phyloP scores from a whole-genome alignment of 2,888 invertebrate species.

The Galeruca laticollis region DNA sequence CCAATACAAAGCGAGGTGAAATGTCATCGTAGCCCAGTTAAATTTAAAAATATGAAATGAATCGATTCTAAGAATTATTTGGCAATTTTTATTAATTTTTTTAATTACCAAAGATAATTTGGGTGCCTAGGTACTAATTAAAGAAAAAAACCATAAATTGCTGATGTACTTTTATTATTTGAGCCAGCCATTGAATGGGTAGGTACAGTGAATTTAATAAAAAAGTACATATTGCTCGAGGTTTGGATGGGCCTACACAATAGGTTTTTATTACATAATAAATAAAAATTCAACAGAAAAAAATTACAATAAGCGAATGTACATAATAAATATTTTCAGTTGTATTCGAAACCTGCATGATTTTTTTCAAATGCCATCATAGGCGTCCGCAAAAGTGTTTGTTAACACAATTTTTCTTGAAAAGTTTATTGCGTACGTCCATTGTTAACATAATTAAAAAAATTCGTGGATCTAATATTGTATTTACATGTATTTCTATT shows the following conservation, averaged over 20 bases:
- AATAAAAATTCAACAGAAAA: slow-evolving; percentile 35
- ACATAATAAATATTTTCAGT: slow-evolving; percentile 53
- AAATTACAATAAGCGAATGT: slow-evolving; percentile 53
- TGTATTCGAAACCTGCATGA: slow-evolving; percentile 52
- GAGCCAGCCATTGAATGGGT: slow-evolving; percentile 57
- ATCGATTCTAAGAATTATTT: no score
- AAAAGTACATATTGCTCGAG: slow-evolving; percentile 52
- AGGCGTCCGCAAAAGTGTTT: slow-evolving; percentile 4
- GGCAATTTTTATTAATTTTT: no score
- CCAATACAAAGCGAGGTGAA: no score
- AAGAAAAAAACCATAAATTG: slow-evolving; percentile 45
- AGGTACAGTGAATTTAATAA: slow-evolving; percentile 56
- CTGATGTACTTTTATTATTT: slow-evolving; percentile 61
- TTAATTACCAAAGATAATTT: no score
- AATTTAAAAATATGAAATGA: no score
- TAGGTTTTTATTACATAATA: slow-evolving; percentile 27
- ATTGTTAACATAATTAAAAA: slow-evolving; percentile 45
- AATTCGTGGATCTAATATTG: slow-evolving; percentile 44
- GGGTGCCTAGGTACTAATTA: no score
- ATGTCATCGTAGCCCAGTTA: no score
- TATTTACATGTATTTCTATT: slow-evolving; percentile 48
- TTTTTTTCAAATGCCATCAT: slow-evolving; percentile 33
- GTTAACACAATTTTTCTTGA: not conserved
- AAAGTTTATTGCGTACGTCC: slow-evolving; percentile 3
- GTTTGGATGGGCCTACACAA: slow-evolving; percentile 48